phyloP scores from a whole-genome alignment of 2,113 vertebrate genomes.

The Tragelaphus buxtoni region DNA sequence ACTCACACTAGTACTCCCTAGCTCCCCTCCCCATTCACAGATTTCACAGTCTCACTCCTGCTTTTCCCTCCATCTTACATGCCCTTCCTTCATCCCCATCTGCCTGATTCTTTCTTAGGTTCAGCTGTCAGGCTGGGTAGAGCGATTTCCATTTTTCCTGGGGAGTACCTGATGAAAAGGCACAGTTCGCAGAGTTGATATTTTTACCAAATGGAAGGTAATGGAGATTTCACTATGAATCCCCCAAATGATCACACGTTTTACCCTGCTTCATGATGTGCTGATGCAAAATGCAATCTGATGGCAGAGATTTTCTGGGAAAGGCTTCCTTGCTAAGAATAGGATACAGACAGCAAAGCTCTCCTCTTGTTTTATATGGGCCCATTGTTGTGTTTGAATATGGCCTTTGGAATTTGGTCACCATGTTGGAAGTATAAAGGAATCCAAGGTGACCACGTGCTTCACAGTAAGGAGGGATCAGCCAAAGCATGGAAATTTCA shows the following conservation, averaged over 20 bases:
- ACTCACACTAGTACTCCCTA: not conserved
- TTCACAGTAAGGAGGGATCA: not conserved
- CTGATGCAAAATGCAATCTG: not conserved
- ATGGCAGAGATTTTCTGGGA: not conserved
- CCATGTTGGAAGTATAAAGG: not conserved
- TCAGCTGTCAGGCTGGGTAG: not conserved
- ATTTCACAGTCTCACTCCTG: no score
- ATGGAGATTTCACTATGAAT: not conserved
- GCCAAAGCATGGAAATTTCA: not conserved
- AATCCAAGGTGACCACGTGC: not conserved
- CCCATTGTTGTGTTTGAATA: not conserved
- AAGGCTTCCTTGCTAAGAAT: not conserved
- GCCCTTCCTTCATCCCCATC: not conserved
- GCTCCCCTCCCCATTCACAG: not conserved
- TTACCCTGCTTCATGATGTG: not conserved
- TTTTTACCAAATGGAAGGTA: not conserved
- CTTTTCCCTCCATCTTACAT: not conserved
- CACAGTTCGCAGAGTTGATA: not conserved
- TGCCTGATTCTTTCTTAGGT: not conserved
- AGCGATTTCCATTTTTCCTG: not conserved
- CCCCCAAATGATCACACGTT: not conserved
- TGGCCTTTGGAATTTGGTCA: not conserved
- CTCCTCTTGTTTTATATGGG: not conserved
- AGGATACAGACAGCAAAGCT: not conserved
- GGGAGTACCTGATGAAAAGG: not conserved